These are phyloP conservation scores for Blastobasis lacticolella DNA, from an alignment of 2,888 invertebrate genomes.

Conservation along the genomic window DNA sequence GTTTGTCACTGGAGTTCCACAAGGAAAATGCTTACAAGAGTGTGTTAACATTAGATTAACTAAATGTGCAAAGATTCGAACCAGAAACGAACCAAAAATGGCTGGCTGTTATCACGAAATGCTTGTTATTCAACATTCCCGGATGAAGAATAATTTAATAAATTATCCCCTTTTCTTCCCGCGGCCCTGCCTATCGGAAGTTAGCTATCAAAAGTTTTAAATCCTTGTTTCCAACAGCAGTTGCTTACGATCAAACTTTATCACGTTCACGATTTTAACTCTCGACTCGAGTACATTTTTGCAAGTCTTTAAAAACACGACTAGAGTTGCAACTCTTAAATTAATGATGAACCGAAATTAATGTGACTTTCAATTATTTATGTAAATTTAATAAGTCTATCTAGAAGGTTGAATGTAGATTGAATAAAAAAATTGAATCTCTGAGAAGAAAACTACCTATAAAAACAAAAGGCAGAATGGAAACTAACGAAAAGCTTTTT, in stretches of 20 bases:
- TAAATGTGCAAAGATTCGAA: background rate
- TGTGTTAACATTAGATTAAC: background rate
- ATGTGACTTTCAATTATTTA: too few species aligned
- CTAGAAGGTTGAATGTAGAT: too few species aligned
- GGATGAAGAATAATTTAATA: conserved; percentile 14
- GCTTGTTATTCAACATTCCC: conserved; percentile 5
- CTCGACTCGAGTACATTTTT: background rate
- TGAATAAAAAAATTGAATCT: too few species aligned
- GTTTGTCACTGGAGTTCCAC: too few species aligned
- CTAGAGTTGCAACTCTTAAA: too few species aligned
- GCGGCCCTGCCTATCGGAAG: conserved; percentile 12
- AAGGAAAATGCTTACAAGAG: too few species aligned
- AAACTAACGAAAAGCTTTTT: too few species aligned
- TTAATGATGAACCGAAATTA: too few species aligned
- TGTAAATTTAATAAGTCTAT: too few species aligned
- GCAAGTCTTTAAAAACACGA: background rate
- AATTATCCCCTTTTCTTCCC: conserved; percentile 11
- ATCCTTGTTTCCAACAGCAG: conserved; percentile 6
- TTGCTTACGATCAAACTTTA: conserved; percentile 5
- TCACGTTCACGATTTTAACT: background rate
- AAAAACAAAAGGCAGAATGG: too few species aligned
- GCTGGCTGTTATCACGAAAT: background rate
- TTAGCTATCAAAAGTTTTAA: conserved; percentile 13
- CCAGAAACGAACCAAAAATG: background rate
- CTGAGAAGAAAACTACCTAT: too few species aligned